Evolutionary conservation across 2,113 vertebrate species (phyloP).

Genomic region (Psammodynastes pulverulentus): DNA sequence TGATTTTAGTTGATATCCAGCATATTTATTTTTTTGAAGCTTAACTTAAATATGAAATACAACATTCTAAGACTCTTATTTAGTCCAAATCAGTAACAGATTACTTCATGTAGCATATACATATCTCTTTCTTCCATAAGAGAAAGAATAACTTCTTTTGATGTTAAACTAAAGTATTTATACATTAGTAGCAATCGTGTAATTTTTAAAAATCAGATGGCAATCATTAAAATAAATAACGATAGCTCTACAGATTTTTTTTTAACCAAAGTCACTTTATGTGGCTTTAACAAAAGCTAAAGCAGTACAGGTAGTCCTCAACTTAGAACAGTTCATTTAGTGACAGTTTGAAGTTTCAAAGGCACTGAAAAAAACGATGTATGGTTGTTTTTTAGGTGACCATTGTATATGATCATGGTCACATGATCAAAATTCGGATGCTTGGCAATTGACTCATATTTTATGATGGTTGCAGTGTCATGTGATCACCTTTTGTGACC

Average conservation of each 20-base stretch:
- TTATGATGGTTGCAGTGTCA: neutral
- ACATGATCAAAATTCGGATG: neutral
- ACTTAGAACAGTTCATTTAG: too few relatives aligned
- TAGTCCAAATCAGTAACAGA: slow-evolving; percentile 44
- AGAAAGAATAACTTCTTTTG: slow-evolving; percentile 30
- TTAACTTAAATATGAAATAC: slow-evolving; percentile 61
- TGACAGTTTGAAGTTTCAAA: neutral
- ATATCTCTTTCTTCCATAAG: slow-evolving; percentile 41
- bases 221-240: neutral
- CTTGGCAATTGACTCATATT: neutral
- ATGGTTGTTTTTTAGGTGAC: neutral
- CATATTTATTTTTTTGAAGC: slow-evolving; percentile 52
- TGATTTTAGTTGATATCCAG: slow-evolving; percentile 51
- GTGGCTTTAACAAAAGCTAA: neutral
- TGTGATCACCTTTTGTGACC: neutral
- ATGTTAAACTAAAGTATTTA: slow-evolving; percentile 23
- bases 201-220: neutral
- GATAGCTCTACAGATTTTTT: neutral
- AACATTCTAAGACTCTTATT: slow-evolving; percentile 51
- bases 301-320: too few relatives aligned
- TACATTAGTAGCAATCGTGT: neutral
- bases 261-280: neutral
- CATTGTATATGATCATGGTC: neutral
- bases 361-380: neutral
- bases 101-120: slow-evolving; percentile 41